phyloP scores from a whole-genome alignment of 2,888 invertebrate species.

The Salpingus planirostris region DNA sequence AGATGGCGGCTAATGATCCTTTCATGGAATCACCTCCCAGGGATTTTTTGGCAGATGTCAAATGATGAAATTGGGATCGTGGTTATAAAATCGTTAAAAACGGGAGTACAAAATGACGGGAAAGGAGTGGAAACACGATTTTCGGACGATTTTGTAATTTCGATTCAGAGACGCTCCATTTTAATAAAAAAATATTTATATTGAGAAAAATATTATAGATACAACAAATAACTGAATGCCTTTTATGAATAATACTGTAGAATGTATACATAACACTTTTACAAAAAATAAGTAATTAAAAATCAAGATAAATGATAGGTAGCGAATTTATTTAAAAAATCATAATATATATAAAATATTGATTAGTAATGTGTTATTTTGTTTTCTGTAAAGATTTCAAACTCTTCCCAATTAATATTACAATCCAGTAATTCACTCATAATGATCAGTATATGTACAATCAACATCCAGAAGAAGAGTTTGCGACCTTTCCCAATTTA shows the following conservation, averaged over 20 bases:
- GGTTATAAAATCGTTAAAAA: constrained; percentile 30
- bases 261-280: constrained; percentile 41
- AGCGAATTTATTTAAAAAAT: constrained; percentile 38
- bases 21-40: too few relatives aligned
- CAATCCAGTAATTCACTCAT: too few relatives aligned
- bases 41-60: too few relatives aligned
- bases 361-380: constrained; percentile 37
- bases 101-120: constrained; percentile 27
- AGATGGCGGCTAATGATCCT: too few relatives aligned
- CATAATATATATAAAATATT: constrained; percentile 28
- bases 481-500: too few relatives aligned
- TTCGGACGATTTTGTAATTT: constrained; percentile 33
- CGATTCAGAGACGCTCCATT: constrained; percentile 33
- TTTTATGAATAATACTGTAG: constrained; percentile 43
- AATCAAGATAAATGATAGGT: constrained; percentile 19
- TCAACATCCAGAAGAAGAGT: too few relatives aligned
- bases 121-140: too few relatives aligned
- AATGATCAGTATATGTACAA: too few relatives aligned
- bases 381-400: constrained; percentile 29
- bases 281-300: too few relatives aligned
- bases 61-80: too few relatives aligned
- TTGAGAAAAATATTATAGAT: constrained; percentile 31
- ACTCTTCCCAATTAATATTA: too few relatives aligned
- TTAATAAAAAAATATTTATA: constrained; percentile 38
- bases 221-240: constrained; percentile 44